Percentiles rank a stretch among this genome's conserved stretches.
These are phyloP conservation scores for Oikopleura albicans DNA, from an alignment of 23 tunicate species.

Conservation along the genomic window DNA sequence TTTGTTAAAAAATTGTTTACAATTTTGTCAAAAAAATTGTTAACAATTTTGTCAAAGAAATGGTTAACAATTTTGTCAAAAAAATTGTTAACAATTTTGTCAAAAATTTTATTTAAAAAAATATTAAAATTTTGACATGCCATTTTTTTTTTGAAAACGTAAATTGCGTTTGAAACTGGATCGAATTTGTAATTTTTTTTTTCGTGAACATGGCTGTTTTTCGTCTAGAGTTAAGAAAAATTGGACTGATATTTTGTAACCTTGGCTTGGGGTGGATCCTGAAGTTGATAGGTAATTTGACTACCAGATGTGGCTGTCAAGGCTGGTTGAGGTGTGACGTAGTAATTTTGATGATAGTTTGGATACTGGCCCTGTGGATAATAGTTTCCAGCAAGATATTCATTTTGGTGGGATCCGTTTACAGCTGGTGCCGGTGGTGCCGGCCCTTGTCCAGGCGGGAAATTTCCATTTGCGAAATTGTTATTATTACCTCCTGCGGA, in stretches of 20 bases:
- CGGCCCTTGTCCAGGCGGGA: neutral
- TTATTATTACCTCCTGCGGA: neutral
- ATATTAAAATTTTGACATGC: too few relatives aligned
- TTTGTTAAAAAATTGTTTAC: too few relatives aligned
- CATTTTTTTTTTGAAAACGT: too few relatives aligned
- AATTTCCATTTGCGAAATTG: neutral
- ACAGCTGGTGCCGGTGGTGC: neutral
- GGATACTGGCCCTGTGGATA: neutral
- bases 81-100: too few relatives aligned
- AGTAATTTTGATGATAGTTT: neutral
- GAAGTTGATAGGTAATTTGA: slow-evolving; percentile 64
- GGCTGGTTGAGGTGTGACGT: slow-evolving; percentile 1
- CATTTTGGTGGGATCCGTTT: neutral
- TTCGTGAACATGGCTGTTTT: too few relatives aligned
- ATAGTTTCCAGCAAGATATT: neutral
- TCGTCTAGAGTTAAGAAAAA: too few relatives aligned
- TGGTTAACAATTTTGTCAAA: too few relatives aligned
- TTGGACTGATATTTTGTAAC: slow-evolving; percentile 21
- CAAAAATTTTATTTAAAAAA: too few relatives aligned
- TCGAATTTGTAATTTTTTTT: too few relatives aligned
- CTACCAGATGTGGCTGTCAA: slow-evolving; percentile 15
- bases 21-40: too few relatives aligned
- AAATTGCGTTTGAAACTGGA: too few relatives aligned
- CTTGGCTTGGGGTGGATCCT: slow-evolving; percentile 93
- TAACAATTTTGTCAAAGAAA: too few relatives aligned